Conservation (phyloP, 53 echinoderm and acorn worm species). For the Paelopatides confundens region DNA sequence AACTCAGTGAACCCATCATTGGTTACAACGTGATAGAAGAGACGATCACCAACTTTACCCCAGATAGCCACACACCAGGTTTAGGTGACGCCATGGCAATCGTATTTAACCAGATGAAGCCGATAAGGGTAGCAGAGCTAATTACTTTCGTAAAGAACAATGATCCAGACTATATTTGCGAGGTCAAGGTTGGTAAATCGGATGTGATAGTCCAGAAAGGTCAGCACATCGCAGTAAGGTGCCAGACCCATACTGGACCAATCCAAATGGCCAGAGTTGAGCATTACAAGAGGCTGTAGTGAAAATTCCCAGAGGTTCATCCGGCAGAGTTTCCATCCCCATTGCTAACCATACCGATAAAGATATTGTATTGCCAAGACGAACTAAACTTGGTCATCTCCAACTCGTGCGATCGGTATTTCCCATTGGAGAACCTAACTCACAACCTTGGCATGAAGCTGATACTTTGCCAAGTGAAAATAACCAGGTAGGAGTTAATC, state of each 20-base stretch:
- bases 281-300: not conserved
- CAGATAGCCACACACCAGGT: too few species aligned
- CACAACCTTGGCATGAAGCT: too few species aligned
- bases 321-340: not conserved
- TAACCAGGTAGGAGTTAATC: not conserved
- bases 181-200: not conserved
- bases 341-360: not conserved
- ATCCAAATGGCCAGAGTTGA: not conserved
- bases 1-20: not conserved
- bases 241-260: not conserved
- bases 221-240: not conserved
- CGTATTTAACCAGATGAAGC: not conserved
- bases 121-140: not conserved
- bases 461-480: too few species aligned
- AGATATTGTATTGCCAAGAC: constrained; percentile 2
- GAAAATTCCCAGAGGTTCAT: not conserved
- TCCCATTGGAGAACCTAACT: not conserved
- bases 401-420: not conserved
- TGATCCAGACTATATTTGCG: not conserved
- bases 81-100: not conserved
- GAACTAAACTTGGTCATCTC: not conserved
- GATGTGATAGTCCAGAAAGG: not conserved
- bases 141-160: not conserved
- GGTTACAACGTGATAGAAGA: not conserved
- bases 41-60: not conserved